Percentiles rank a stretch among this genome's conserved stretches.
Evolutionary conservation across 1,140 invertebrate species (phyloP).

Genomic region (Halotydeus destructor): DNA sequence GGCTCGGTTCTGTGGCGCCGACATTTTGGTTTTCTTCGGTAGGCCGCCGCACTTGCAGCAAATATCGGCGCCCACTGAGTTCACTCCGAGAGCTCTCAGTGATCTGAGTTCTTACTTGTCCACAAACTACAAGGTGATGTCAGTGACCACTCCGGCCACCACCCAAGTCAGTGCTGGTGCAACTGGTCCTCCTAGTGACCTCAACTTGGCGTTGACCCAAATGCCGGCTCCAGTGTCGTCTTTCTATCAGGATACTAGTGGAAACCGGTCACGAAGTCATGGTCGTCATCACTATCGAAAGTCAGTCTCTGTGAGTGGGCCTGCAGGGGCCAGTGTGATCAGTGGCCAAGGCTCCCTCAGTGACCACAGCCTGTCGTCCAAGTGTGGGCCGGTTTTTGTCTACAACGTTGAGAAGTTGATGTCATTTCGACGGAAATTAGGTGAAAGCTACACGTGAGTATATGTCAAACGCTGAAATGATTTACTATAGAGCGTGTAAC

Average conservation of each 20-base stretch:
- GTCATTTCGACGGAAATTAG: conserved; percentile 50
- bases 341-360: too few relatives aligned
- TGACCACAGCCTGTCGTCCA: conserved; percentile 6
- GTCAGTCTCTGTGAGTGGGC: too few relatives aligned
- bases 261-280: conserved; percentile 23
- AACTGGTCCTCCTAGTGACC: too few relatives aligned
- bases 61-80: conserved; percentile 29
- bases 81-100: conserved; percentile 52
- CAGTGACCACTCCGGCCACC: too few relatives aligned
- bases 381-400: conserved; percentile 38
- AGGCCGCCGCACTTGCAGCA: conserved; percentile 44
- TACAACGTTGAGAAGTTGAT: conserved; percentile 57
- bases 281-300: background rate
- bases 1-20: conserved; percentile 68
- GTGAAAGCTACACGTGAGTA: conserved; percentile 56
- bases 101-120: conserved; percentile 37
- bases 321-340: too few relatives aligned
- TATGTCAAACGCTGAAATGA: too few relatives aligned
- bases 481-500: too few relatives aligned
- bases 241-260: conserved; percentile 56
- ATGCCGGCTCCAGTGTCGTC: conserved; percentile 18
- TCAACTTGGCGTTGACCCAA: background rate
- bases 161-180: too few relatives aligned
- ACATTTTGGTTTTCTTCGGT: conserved; percentile 59
- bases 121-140: conserved; percentile 15